These are phyloP conservation scores for Craterocephalus amniculus DNA, from an alignment of 2,797 vertebrate species.

Conservation along the genomic window DNA sequence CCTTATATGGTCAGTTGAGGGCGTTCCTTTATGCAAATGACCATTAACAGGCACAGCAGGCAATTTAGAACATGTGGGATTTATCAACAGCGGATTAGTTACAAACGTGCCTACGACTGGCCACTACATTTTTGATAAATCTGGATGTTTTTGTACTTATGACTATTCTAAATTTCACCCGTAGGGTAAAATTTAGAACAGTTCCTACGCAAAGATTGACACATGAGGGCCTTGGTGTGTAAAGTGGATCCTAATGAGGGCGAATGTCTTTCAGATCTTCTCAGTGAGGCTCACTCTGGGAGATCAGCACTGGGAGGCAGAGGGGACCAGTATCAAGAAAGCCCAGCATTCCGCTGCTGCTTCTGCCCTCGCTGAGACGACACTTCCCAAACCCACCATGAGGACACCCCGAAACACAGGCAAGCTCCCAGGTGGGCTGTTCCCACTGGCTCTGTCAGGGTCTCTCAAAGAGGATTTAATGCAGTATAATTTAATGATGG, in stretches of 20 bases:
- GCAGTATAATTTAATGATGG: background rate
- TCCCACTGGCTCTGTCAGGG: slow-evolving; percentile 23
- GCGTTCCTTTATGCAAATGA: too few relatives aligned
- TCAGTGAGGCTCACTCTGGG: slow-evolving; percentile 92
- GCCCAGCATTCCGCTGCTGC: slow-evolving; percentile 93
- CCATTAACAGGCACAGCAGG: too few relatives aligned
- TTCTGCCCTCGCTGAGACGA: slow-evolving; percentile 90
- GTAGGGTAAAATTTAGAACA: too few relatives aligned
- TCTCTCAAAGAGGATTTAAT: background rate
- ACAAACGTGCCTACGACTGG: too few relatives aligned
- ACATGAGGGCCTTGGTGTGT: background rate
- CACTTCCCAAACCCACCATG: slow-evolving; percentile 89
- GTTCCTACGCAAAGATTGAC: too few relatives aligned
- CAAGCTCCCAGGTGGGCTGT: slow-evolving; percentile 87
- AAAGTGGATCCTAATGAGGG: background rate
- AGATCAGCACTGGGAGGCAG: slow-evolving; percentile 94
- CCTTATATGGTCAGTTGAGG: too few relatives aligned
- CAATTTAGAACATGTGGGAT: too few relatives aligned
- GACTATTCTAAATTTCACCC: too few relatives aligned
- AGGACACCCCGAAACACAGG: slow-evolving; percentile 89
- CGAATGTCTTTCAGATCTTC: slow-evolving; percentile 84
- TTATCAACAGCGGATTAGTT: too few relatives aligned
- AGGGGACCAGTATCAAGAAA: slow-evolving; percentile 97
- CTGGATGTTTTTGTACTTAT: too few relatives aligned
- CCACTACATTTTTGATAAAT: too few relatives aligned